Evolutionary conservation across 2,888 invertebrate genomes (phyloP).

Genomic region (Euproctis similis): DNA sequence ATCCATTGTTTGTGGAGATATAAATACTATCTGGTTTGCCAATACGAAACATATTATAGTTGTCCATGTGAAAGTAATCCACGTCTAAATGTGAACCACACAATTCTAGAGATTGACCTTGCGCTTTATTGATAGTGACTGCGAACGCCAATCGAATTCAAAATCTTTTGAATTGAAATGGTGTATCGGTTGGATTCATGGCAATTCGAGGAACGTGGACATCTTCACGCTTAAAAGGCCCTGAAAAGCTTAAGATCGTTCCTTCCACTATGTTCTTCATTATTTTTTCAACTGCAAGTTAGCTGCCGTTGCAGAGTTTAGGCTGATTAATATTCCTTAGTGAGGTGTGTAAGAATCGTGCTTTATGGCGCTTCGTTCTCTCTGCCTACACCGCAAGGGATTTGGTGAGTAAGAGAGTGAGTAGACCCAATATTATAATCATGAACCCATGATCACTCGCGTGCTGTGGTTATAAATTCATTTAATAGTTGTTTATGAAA

Average conservation of each 20-base stretch:
- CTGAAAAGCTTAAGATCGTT: neutral
- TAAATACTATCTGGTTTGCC: constrained; percentile 1
- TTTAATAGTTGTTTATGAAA: too few species aligned
- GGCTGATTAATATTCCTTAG: too few species aligned
- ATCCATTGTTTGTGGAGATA: constrained; percentile 1
- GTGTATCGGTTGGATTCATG: neutral
- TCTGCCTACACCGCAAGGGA: too few species aligned
- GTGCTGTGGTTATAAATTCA: too few species aligned
- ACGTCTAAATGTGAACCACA: constrained; percentile 1
- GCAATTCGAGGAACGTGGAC: constrained; percentile 3
- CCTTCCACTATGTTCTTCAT: neutral
- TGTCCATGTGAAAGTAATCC: constrained; percentile 3
- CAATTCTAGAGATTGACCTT: too few species aligned
- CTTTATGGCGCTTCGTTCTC: too few species aligned
- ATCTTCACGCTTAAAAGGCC: constrained; percentile 3
- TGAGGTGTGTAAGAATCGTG: too few species aligned
- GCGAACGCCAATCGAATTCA: neutral
- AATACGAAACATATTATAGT: too few species aligned
- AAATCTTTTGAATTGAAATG: neutral
- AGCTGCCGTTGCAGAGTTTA: neutral
- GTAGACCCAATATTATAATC: too few species aligned
- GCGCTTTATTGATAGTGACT: too few species aligned
- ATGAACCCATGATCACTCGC: too few species aligned
- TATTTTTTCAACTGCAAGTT: constrained; percentile 5
- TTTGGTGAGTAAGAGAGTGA: too few species aligned